Conservation (phyloP, 2,888 invertebrate genomes). For the Cerastis leucographa region DNA sequence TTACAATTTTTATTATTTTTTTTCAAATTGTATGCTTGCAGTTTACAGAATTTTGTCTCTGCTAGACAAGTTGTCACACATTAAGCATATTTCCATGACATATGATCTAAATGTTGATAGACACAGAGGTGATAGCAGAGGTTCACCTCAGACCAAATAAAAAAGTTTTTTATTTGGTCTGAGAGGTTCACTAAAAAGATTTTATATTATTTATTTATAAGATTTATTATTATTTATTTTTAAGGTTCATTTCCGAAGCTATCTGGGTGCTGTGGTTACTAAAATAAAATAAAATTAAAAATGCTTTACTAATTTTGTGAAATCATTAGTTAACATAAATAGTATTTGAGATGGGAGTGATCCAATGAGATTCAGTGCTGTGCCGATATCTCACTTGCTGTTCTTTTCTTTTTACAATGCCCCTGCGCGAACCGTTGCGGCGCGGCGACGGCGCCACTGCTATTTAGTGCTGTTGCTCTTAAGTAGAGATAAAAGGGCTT, state of each 20-base stretch:
- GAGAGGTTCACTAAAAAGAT: too few species aligned
- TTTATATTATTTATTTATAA: too few species aligned
- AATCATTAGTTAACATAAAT: not conserved
- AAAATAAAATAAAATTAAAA: too few species aligned
- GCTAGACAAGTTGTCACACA: not conserved
- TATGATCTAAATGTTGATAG: not conserved
- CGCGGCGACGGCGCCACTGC: too few species aligned
- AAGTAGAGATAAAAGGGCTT: too few species aligned
- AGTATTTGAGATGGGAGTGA: not conserved
- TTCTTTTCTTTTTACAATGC: not conserved
- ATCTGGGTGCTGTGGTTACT: too few species aligned
- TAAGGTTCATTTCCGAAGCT: not conserved
- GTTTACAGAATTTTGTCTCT: not conserved
- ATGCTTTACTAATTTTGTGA: too few species aligned
- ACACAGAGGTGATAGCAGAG: not conserved
- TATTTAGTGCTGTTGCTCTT: not conserved
- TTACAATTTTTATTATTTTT: slow-evolving; percentile 5
- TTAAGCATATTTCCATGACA: not conserved
- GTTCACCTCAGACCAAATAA: too few species aligned
- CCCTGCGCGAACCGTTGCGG: not conserved
- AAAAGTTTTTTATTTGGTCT: too few species aligned
- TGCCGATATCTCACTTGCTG: not conserved
- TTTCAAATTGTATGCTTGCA: not conserved
- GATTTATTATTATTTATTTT: too few species aligned
- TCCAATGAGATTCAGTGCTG: not conserved